Conservation (phyloP, 2,888 invertebrate genomes). For the Drosophila flavopinicola region DNA sequence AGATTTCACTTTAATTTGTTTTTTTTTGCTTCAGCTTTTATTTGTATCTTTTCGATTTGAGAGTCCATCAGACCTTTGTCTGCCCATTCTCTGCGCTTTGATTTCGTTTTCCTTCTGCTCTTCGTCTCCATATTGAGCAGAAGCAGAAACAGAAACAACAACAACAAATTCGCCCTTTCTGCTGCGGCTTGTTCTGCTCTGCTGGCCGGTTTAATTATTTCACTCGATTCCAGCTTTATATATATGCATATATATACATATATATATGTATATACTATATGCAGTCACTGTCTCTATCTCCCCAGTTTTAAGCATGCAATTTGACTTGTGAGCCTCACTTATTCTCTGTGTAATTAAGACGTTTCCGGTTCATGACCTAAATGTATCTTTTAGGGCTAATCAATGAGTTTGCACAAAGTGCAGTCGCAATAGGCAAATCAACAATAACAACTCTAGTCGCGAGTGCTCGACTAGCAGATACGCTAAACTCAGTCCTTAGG, state of each 20-base stretch:
- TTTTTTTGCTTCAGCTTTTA: conserved; percentile 13
- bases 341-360: conserved; percentile 69
- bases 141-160: background rate
- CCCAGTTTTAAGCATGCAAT: conserved; percentile 53
- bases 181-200: conserved; percentile 63
- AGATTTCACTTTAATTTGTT: conserved; percentile 56
- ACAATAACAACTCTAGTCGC: no score
- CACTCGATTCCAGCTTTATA: conserved; percentile 55
- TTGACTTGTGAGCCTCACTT: conserved; percentile 66
- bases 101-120: conserved; percentile 10
- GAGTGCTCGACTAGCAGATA: no score
- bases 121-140: conserved; percentile 7
- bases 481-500: no score
- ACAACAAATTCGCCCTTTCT: conserved; percentile 44
- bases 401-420: conserved; percentile 2
- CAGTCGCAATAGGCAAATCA: conserved; percentile 1
- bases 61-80: conserved; percentile 44
- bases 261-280: background rate
- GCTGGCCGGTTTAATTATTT: conserved; percentile 69
- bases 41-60: conserved; percentile 20
- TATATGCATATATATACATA: background rate
- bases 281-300: conserved; percentile 1
- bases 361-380: conserved; percentile 74
- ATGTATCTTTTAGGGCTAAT: conserved; percentile 42
- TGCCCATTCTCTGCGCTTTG: conserved; percentile 16